Evolutionary conservation across 1,140 invertebrate species (phyloP), one percentile per base, ranked within the genome.

Genomic region (Lepidurus couesii): DNA sequence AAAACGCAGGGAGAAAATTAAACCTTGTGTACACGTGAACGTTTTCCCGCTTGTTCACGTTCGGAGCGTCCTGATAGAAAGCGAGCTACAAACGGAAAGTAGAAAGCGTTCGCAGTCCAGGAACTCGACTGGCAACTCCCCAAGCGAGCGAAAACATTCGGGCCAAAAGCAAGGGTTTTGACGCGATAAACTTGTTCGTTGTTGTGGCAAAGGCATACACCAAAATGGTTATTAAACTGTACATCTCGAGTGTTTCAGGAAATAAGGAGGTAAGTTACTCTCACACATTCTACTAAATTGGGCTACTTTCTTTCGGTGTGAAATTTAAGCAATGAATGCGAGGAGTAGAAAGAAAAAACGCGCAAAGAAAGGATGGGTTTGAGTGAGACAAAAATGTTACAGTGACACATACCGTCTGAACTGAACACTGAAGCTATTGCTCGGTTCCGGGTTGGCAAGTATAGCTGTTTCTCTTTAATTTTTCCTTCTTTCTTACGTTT

Each of bases 141-240:
- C 2, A 26, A 75, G 42, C 44, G 42, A 44, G 21, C 75, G 75
- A 75, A 42, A 44, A 44, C 42, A 75, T 44, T 44, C 42, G 42
- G 42, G 42, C 9, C 16, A 73, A 73, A 73, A 26, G 8, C 42
- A 75, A 75, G 75, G 75, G 44, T 44, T 75, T 75, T 75, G 75
- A 75, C 75, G 26, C 73, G 21, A 8, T 44, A 44, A 44, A 44
- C 44, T n/a, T 21, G n/a, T n/a, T n/a, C n/a, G n/a, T n/a, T n/a
- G 42, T 21, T 26, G n/a, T 44, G 44, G 75, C n/a, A 7, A 44
- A 34, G 65, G 21, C 47, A n/a, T 26, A 16, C 44, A 53, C 16
- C 76, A 79, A 79, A 77, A 79, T 79, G 79, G 79, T 77, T 73
- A 65, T 79, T 26, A 79, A 79, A 65, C 73, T 77, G 21, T 79